Evolutionary conservation across 2,113 vertebrate genomes (phyloP).

Genomic region (Microcebus tavaratra): DNA sequence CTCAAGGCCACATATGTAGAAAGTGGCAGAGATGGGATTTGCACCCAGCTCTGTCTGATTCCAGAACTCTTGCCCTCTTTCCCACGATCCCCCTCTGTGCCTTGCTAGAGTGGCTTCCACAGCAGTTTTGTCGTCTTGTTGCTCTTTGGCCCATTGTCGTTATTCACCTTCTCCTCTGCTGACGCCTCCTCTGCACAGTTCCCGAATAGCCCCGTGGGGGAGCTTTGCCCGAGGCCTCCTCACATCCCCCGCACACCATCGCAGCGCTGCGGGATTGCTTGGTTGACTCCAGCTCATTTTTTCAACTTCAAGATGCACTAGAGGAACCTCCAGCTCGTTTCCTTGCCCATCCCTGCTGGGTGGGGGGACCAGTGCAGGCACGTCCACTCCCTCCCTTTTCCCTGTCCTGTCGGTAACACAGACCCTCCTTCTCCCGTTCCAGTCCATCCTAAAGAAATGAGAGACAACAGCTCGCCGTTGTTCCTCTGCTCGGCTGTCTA

Average conservation of each 20-base stretch:
- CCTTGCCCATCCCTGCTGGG: background rate
- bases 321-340: background rate
- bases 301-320: background rate
- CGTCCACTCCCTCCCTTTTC: background rate
- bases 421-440: background rate
- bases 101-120: background rate
- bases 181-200: background rate
- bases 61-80: background rate
- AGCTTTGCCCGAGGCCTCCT: background rate
- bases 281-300: background rate
- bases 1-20: background rate
- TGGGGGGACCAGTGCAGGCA: accelerated
- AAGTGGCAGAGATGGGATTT: background rate
- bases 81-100: background rate
- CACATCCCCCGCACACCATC: background rate
- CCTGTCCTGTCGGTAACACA: background rate
- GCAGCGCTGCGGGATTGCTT: background rate
- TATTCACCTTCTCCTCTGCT: background rate
- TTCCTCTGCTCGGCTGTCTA: accelerated
- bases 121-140: background rate
- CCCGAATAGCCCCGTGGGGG: background rate
- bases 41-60: background rate
- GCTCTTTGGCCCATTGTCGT: background rate
- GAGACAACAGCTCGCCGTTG: background rate
- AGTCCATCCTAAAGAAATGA: background rate